A percentile compares a stretch with the other conserved stretches of the same genome.
Evolutionary conservation across 2,113 vertebrate species (phyloP).

Genomic region (Ailurus styani): DNA sequence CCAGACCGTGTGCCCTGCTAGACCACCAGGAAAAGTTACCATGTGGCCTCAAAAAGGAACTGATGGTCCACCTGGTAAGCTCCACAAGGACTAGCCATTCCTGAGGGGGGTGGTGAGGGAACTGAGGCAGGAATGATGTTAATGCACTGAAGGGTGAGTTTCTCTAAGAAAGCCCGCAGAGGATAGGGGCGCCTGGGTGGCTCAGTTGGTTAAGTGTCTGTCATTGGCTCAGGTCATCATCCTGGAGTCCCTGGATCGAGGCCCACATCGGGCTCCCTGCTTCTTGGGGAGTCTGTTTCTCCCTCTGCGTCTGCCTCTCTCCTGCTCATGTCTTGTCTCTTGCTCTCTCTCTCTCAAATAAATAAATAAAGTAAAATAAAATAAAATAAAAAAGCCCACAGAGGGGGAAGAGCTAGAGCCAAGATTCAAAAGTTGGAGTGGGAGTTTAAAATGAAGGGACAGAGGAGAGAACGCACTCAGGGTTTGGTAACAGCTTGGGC

Average conservation of each 20-base stretch:
- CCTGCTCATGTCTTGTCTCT: no score
- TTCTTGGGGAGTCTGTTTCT: no score
- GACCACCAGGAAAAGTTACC: not conserved
- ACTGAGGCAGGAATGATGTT: not conserved
- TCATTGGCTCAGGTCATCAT: no score
- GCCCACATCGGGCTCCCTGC: no score
- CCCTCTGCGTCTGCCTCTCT: no score
- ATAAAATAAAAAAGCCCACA: not conserved
- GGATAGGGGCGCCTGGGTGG: not conserved
- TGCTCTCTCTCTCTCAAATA: no score
- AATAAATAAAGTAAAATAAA: no score
- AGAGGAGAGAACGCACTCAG: not conserved
- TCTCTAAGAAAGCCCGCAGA: not conserved
- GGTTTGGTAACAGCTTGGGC: not conserved
- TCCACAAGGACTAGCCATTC: not conserved
- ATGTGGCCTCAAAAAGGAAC: not conserved
- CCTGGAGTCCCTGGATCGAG: no score
- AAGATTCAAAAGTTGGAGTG: not conserved
- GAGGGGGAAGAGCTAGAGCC: not conserved
- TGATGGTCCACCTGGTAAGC: not conserved
- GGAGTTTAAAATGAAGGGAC: not conserved
- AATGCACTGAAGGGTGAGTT: no score
- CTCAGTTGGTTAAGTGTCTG: not conserved
- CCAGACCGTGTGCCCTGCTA: not conserved
- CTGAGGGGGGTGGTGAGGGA: not conserved